Percentiles rank a stretch among this genome's conserved stretches.
Conservation (phyloP, 2,113 vertebrate species). For the Nannobrachium achirus region DNA sequence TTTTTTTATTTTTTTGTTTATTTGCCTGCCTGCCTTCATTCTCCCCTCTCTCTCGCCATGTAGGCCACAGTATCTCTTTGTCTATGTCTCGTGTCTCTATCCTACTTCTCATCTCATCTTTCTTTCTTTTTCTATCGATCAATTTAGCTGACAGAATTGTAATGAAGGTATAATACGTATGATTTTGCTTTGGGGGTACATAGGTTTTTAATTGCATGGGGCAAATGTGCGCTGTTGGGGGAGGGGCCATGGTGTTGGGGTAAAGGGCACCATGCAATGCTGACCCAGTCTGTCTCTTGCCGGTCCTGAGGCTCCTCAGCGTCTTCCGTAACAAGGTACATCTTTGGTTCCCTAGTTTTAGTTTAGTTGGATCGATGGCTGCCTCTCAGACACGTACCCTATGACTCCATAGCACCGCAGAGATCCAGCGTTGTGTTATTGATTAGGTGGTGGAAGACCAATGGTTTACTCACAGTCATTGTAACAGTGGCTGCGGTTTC, state of each 20-base stretch:
- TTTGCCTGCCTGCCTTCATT: neutral
- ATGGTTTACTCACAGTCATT: neutral
- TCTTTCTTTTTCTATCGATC: slow-evolving; percentile 14
- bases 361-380: slow-evolving; percentile 28
- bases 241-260: slow-evolving; percentile 10
- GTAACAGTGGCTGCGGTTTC: neutral
- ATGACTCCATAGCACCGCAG: neutral
- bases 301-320: slow-evolving; percentile 31
- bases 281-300: slow-evolving; percentile 27
- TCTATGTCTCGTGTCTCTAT: slow-evolving; percentile 27
- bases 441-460: neutral
- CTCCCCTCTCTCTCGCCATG: neutral
- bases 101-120: slow-evolving; percentile 2
- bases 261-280: slow-evolving; percentile 24
- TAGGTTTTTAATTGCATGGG: slow-evolving; percentile 62
- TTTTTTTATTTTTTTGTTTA: slow-evolving; percentile 6
- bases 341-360: slow-evolving; percentile 13
- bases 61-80: too few relatives aligned
- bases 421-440: slow-evolving; percentile 3
- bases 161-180: slow-evolving; percentile 44
- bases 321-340: slow-evolving; percentile 11
- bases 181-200: slow-evolving; percentile 44
- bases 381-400: slow-evolving; percentile 18
- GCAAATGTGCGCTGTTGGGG: slow-evolving; percentile 11
- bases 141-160: slow-evolving; percentile 42